Conservation (phyloP, 2,113 vertebrate species). For the Phylloscopus trochilus region DNA sequence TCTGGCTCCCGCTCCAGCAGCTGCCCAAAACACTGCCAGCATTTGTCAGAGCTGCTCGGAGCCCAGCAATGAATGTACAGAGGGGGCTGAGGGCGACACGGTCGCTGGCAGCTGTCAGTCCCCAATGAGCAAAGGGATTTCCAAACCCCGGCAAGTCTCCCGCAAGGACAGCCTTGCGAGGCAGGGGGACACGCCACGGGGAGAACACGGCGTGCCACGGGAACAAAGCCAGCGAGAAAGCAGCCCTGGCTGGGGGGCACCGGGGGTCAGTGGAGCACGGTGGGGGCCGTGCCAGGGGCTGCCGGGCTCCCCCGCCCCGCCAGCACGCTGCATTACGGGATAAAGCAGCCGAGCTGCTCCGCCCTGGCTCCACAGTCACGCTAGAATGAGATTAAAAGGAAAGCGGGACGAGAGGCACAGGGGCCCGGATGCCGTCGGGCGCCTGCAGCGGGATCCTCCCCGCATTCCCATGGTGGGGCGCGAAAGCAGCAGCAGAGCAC, state of each 20-base stretch:
- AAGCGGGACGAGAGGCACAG: neutral
- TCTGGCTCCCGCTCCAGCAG: constrained; percentile 16
- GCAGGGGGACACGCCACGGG: neutral
- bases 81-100: neutral
- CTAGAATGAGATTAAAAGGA: constrained; percentile 53
- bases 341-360: neutral
- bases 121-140: neutral
- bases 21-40: constrained; percentile 26
- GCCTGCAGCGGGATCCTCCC: constrained; percentile 13
- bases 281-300: neutral
- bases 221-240: constrained; percentile 6
- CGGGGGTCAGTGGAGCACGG: neutral
- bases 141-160: neutral
- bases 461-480: constrained; percentile 8
- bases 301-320: neutral
- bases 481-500: neutral
- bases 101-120: constrained; percentile 7
- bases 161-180: neutral
- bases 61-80: neutral
- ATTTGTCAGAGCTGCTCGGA: neutral
- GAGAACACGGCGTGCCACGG: neutral
- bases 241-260: neutral
- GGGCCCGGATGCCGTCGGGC: neutral
- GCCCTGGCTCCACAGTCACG: constrained; percentile 17
- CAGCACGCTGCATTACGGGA: neutral